Evolutionary conservation across 92 coral and sea anemone genomes (phyloP).

Genomic region (Anthopleura xanthogrammica): DNA sequence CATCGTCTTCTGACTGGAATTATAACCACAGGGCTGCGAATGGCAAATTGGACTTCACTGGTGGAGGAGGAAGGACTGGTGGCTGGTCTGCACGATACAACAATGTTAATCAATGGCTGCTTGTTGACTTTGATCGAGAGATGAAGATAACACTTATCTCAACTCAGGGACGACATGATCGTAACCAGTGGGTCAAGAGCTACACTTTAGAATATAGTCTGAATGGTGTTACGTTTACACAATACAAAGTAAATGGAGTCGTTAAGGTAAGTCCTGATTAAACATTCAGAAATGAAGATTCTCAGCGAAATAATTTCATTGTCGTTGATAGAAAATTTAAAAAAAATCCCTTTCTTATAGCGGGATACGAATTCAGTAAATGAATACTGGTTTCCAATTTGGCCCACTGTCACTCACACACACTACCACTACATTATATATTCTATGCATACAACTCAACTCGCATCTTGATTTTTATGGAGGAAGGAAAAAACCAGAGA

Average conservation of each 20-base stretch:
- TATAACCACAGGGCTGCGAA: not conserved
- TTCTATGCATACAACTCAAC: too few species aligned
- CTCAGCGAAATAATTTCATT: too few species aligned
- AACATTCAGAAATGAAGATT: too few species aligned
- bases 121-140: constrained; percentile 45
- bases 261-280: constrained; percentile 29
- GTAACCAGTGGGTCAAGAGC: constrained; percentile 33
- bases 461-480: too few species aligned
- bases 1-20: constrained; percentile 20
- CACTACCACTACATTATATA: too few species aligned
- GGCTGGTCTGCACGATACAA: constrained; percentile 31
- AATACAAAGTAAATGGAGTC: constrained; percentile 32
- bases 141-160: constrained; percentile 41
- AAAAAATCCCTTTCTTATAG: too few species aligned
- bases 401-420: too few species aligned
- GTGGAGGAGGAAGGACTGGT: constrained; percentile 11
- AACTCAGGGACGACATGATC: constrained; percentile 39
- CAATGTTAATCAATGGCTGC: constrained; percentile 31
- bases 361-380: too few species aligned
- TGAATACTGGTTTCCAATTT: too few species aligned
- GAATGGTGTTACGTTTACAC: constrained; percentile 26
- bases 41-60: constrained; percentile 6
- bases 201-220: constrained; percentile 33
- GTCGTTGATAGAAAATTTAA: too few species aligned
- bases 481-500: too few species aligned